phyloP scores from a whole-genome alignment of 2,113 vertebrate genomes.

The Siniperca chuatsi region DNA sequence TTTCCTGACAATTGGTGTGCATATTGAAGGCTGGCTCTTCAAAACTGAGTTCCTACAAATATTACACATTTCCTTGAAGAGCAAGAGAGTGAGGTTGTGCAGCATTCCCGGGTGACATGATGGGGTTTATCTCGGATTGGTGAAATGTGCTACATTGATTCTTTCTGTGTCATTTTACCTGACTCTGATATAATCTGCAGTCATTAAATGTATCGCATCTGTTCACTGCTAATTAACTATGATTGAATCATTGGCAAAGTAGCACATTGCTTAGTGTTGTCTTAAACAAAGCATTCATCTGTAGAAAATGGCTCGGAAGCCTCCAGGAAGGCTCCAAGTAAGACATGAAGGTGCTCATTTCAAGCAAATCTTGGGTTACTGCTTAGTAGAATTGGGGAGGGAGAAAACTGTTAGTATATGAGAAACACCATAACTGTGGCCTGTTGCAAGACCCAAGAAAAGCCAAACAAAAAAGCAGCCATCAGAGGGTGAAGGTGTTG shows the following conservation, averaged over 20 bases:
- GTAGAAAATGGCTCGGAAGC: not conserved
- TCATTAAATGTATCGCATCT: constrained; percentile 52
- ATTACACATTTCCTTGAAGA: constrained; percentile 43
- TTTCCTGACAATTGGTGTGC: constrained; percentile 19
- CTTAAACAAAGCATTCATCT: constrained; percentile 35
- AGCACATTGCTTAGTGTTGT: constrained; percentile 22
- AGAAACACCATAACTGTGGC: constrained; percentile 18
- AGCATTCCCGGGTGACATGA: constrained; percentile 38
- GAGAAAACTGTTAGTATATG: not conserved
- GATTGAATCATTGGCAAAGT: constrained; percentile 48
- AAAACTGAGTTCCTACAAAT: constrained; percentile 59
- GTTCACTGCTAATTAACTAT: constrained; percentile 63
- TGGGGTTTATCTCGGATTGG: constrained; percentile 14
- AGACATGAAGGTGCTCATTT: constrained; percentile 2
- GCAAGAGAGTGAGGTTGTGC: constrained; percentile 34
- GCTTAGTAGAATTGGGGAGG: not conserved
- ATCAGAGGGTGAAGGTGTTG: constrained; percentile 6
- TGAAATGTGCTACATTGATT: constrained; percentile 49
- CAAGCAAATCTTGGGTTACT: constrained; percentile 17
- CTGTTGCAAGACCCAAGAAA: constrained; percentile 16
- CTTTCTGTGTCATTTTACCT: constrained; percentile 42
- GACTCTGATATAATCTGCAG: constrained; percentile 49
- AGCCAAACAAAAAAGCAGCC: not conserved
- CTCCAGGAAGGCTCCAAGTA: not conserved
- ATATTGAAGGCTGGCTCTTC: constrained; percentile 83